Percentiles rank a stretch among this genome's conserved stretches.
Evolutionary conservation across 2,797 vertebrate species (phyloP).

Genomic region (Poeciliopsis infans): DNA sequence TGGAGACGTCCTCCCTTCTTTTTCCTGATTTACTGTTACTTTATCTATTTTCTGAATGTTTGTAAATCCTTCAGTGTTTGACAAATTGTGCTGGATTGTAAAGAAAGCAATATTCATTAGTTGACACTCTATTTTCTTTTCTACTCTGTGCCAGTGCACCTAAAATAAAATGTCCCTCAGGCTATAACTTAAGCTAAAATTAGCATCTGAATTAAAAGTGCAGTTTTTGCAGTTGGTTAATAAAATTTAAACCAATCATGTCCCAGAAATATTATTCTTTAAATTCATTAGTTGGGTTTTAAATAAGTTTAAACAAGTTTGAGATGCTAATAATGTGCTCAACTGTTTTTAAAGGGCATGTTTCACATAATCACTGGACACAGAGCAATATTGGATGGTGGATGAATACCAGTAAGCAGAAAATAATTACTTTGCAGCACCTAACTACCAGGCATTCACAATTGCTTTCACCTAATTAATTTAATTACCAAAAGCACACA

Average conservation of each 20-base stretch:
- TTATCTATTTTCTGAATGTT: slow-evolving; percentile 66
- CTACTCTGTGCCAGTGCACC: slow-evolving; percentile 20
- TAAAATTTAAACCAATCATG: neutral
- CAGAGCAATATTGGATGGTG: neutral
- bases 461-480: slow-evolving; percentile 63
- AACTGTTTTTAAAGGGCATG: neutral
- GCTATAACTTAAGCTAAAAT: neutral
- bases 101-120: slow-evolving; percentile 63
- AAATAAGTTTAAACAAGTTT: neutral
- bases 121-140: slow-evolving; percentile 30
- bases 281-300: neutral
- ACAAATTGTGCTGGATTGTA: slow-evolving; percentile 58
- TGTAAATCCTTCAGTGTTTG: slow-evolving; percentile 53
- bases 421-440: slow-evolving; percentile 44
- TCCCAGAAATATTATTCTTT: neutral
- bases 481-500: slow-evolving; percentile 52
- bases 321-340: neutral
- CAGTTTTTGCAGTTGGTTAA: neutral
- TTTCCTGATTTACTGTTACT: slow-evolving; percentile 69
- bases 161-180: slow-evolving; percentile 15
- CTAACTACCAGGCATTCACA: slow-evolving; percentile 42
- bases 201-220: neutral
- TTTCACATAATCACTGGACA: slow-evolving; percentile 4
- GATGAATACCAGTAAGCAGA: slow-evolving; percentile 22
- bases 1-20: slow-evolving; percentile 42